Evolutionary conservation across 30 jellyfish, hydroid and myxozoan species (phyloP), one percentile per base, ranked within the genome.

Genomic region (Haliclystus octoradiatus): DNA sequence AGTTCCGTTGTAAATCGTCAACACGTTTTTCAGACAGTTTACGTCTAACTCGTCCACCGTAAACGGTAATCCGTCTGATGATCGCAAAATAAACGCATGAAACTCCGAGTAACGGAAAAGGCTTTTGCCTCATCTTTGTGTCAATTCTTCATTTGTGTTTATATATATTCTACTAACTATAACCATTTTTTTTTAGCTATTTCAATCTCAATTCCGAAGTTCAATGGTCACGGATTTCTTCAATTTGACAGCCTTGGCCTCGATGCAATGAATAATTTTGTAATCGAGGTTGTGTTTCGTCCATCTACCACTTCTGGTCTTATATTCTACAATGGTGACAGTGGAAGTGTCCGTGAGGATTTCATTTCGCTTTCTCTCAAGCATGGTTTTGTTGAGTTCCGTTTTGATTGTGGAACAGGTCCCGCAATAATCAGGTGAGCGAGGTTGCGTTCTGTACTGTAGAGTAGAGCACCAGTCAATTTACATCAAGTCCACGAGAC

Each of bases 331-430:
- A 80, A 80, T 35, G 93, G 93, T 2, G 93, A 80, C 71, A 68
- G 68, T 23, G 31, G 1, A 9, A 77, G 72, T 34, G 81, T 81
- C 3, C 63, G 32, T 0, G 93, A 85, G 0, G 93, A 80, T 34
- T 80, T 49, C 63, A 61, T 80, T 33, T 34, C 69, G 2, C 2
- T 80, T 24, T 34, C 73, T 1, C 49, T 80, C 52, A 65, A 73
- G 22, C 31, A 52, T 52, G 93, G 93, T 13, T 51, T 60, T n/a
- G 81, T 71, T 5, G 85, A 71, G 35, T 67, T 71, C 69, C 60
- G 76, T 2, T 80, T 46, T 49, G 93, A 80, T 50, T 80, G 93
- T 52, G 93, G 93, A 12, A 80, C 85, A 19, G 93, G 93, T 1
- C 69, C 74, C 22, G 93, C 93, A 22, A 53, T 80, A 26, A 49